Percentiles rank a stretch among this genome's conserved stretches.
phyloP scores from a whole-genome alignment of 2,888 invertebrate species.

The Philhelius pedissequus region DNA sequence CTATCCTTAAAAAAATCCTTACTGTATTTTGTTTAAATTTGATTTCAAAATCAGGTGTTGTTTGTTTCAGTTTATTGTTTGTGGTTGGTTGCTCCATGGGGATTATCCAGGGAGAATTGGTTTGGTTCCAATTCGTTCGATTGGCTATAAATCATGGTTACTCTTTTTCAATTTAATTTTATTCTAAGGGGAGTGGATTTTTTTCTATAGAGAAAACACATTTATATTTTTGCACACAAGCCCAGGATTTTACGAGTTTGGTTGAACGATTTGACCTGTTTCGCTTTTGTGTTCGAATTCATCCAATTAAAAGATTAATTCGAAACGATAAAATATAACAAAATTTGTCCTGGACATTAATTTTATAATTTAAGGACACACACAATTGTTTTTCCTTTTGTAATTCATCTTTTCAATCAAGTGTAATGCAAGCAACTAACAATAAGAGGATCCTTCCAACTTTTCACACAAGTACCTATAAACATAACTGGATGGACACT shows the following conservation, averaged over 20 bases:
- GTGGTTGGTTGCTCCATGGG: not conserved
- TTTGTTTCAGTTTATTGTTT: constrained; percentile 16
- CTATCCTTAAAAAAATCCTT: not conserved
- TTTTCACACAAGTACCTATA: not conserved
- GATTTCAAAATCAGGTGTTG: constrained; percentile 8
- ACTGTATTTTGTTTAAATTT: not conserved
- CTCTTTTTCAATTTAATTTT: constrained; percentile 18
- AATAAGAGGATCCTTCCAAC: not conserved
- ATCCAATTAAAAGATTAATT: constrained; percentile 16
- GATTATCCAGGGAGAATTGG: not conserved
- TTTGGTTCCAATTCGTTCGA: constrained; percentile 3
- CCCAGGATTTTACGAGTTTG: not conserved
- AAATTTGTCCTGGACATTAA: not conserved
- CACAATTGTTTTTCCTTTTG: not conserved
- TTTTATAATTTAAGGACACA: not conserved
- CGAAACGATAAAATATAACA: not conserved
- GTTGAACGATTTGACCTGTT: not conserved
- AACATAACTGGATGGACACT: not conserved
- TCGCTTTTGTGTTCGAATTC: not conserved
- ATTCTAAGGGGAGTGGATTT: not conserved
- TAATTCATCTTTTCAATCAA: not conserved
- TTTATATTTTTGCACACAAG: not conserved
- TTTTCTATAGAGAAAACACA: not conserved
- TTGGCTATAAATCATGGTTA: constrained; percentile 15
- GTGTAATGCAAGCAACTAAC: not conserved